Evolutionary conservation across 1,140 invertebrate genomes (phyloP).

Genomic region (Caenorhabditis brenneri): DNA sequence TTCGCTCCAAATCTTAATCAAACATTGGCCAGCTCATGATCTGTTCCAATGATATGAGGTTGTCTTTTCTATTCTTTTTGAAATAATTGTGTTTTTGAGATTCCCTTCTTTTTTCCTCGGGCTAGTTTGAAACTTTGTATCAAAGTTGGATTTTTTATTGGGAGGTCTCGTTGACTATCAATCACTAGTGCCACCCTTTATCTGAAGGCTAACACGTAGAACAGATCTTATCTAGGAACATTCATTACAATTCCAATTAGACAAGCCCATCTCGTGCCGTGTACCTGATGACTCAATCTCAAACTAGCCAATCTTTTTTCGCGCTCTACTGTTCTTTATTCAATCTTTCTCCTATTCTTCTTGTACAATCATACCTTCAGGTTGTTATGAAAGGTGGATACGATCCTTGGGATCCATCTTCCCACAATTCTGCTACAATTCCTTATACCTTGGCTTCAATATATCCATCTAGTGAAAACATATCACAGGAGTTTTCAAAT

Average conservation of each 20-base stretch:
- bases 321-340: neutral
- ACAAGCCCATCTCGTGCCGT: slow-evolving; percentile 6
- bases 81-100: too few species aligned
- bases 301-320: neutral
- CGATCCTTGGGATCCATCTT: slow-evolving; percentile 10
- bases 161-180: neutral
- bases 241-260: slow-evolving; percentile 11
- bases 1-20: slow-evolving; percentile 24
- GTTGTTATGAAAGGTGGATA: slow-evolving; percentile 10
- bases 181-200: neutral
- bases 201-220: neutral
- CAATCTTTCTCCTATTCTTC: neutral
- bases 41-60: neutral
- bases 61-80: neutral
- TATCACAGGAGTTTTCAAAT: slow-evolving; percentile 47
- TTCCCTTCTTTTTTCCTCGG: neutral
- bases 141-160: neutral
- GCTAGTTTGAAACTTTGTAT: too few species aligned
- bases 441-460: neutral
- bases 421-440: neutral
- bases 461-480: neutral
- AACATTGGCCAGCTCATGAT: neutral
- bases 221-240: slow-evolving; percentile 15
- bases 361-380: neutral
- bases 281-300: neutral